Evolutionary conservation across 2,888 invertebrate genomes (phyloP), one percentile per base, ranked within the genome.

Genomic region (Poecilobothrus nobilitatus): DNA sequence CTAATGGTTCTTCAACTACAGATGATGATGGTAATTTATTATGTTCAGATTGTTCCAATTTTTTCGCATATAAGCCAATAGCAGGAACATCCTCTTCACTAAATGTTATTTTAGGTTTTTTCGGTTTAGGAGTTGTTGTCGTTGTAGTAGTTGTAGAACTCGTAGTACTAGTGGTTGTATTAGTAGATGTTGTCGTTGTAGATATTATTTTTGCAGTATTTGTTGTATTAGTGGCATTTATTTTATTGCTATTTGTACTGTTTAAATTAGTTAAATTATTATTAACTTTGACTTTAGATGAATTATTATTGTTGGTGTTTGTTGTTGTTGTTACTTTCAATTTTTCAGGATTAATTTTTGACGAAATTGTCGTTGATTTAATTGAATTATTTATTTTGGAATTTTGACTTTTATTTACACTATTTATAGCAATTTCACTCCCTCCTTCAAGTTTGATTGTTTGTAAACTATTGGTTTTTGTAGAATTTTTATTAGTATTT

Each of bases 101-200:
- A 64, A 79, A 76, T 1, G 86, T 85, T 8, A 84, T 77, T n/a
- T 78, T 80, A 6, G 86, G 86, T 74, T 86, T 86, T 70, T 83
- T 84, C 12, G 82, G 83, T 72, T 79, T 82, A 65, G 76, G 77
- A n/a, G 78, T 79, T 1, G 79, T 77, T 10, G 77, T 76, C 0
- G 77, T 78, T 1, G 76, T 75, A 3, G 78, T 77, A 0, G 76
- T 78, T 0, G 76, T 76, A 0, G 77, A 77, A 0, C 78, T 76
- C 0, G 77, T 76, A 0, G 75, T 75, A 0, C 74, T 75, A 0
- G 75, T 75, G 0, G 75, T 75, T 0, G 75, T 75, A 0, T 74
- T 75, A 3, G 76, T 73, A 0, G 73, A 74, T 1, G 74, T 74
- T 9, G 74, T 37, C 18, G 53, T 53, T 53, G 53, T 15, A 53